Base-by-base conservation (phyloP, 2,888 invertebrate genomes). In the Agrotis clavis region DNA sequence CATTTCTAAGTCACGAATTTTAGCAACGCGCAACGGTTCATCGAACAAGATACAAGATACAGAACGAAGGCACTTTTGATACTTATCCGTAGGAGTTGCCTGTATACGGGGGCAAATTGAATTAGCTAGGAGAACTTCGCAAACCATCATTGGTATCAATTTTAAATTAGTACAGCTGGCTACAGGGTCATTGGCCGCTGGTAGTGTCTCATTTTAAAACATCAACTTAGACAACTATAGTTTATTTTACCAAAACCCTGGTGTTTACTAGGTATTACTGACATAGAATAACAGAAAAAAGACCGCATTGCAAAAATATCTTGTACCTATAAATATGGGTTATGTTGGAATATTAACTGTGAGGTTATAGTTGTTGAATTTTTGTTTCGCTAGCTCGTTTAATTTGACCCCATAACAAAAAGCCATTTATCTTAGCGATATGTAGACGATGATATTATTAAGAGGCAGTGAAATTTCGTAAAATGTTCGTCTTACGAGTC, bases 1-100 rank as follows among this genome's bases (percentile, higher is more conserved):
- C 47, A 78, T 61, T 60, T 19, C 65, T 60, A 74, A 54, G 75
- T 1, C 79, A 76, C 65, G 18, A 54, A 54, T 19, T 74, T 57
- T 25, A 2, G 9, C 18, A n/a, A 16, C 21, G 45, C 11, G 14
- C 41, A 41, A 41, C 41, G 41, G 41, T 41, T 41, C 41, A 41
- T 13, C 25, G 2, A 6, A 30, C 13, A 19, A 57, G 21, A 76
- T 30, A 30, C 13, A 19, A 57, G 21, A 68, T 30, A 19, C 16
- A 11, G 6, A 25, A 16, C 2, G 4, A 73, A 35, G 57, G 30
- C 57, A 73, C 59, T 54, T 73, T 30, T 0, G 21, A 18, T 7
- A 66, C 21, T 45, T 54, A n/a, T 4, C 13, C 7, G 21, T 2
- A 41, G 16, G 35, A 41, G 35, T 48, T 21, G 21, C 21, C n/a